A percentile compares a stretch with the other conserved stretches of the same genome.
These are phyloP conservation scores for Leuciscus waleckii DNA, from an alignment of 2,797 vertebrate genomes.

Conservation along the genomic window DNA sequence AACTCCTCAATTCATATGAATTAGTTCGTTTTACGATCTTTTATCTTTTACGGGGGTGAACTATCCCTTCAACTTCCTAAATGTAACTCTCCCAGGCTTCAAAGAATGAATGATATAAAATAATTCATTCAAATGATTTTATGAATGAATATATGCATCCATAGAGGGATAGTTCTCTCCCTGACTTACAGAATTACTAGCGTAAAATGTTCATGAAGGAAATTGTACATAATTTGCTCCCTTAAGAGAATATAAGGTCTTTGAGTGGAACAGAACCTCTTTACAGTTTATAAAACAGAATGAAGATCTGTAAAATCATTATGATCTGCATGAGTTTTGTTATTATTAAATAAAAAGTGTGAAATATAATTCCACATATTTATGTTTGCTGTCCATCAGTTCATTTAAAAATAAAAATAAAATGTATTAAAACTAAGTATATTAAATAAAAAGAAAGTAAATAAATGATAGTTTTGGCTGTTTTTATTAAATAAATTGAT, in stretches of 20 bases:
- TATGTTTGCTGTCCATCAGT: not conserved
- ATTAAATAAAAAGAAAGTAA: not conserved
- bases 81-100: not conserved
- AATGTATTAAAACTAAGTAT: not conserved
- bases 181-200: not conserved
- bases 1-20: not conserved
- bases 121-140: not conserved
- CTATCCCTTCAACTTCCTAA: not conserved
- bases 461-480: not conserved
- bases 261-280: not conserved
- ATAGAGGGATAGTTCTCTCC: no score
- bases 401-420: not conserved
- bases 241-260: not conserved
- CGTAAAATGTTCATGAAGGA: not conserved
- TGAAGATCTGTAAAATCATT: not conserved
- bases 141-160: not conserved
- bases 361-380: conserved; percentile 36
- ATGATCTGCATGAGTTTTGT: not conserved
- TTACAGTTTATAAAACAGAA: not conserved
- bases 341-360: not conserved
- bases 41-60: no score
- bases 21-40: not conserved
- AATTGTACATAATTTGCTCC: not conserved
- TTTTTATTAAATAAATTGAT: not conserved
- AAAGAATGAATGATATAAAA: not conserved